These are phyloP conservation scores for Acronicta psi DNA, from an alignment of 2,888 invertebrate genomes.

Conservation along the genomic window DNA sequence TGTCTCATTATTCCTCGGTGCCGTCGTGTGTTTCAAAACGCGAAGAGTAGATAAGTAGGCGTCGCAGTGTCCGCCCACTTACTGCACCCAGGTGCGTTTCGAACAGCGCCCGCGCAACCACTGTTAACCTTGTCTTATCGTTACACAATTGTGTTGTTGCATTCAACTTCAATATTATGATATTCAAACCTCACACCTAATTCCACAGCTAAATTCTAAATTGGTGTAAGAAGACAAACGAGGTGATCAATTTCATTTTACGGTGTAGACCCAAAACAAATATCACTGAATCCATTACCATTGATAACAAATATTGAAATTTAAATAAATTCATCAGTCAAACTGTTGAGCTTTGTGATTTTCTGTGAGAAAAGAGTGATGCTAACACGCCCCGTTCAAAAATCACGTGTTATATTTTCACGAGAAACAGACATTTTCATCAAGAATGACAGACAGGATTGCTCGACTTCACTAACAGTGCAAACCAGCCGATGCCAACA, in stretches of 20 bases:
- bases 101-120: constrained; percentile 53
- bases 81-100: constrained; percentile 79
- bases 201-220: constrained; percentile 13
- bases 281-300: constrained; percentile 4
- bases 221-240: background rate
- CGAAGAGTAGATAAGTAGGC: constrained; percentile 71
- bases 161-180: constrained; percentile 56
- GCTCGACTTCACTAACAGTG: constrained; percentile 59
- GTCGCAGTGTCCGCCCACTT: constrained; percentile 77
- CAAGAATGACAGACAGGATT: constrained; percentile 62
- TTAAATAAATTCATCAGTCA: constrained; percentile 38
- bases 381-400: constrained; percentile 13
- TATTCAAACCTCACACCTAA: constrained; percentile 26
- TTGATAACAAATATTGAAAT: constrained; percentile 3
- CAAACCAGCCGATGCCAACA: constrained; percentile 80
- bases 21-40: constrained; percentile 69
- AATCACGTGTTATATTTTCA: constrained; percentile 33
- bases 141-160: constrained; percentile 68
- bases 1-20: constrained; percentile 68
- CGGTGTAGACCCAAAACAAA: background rate
- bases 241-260: background rate
- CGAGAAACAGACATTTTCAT: constrained; percentile 58
- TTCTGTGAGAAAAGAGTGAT: constrained; percentile 13
- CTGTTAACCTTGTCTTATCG: constrained; percentile 72
- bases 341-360: constrained; percentile 20